Percentiles rank a stretch among this genome's conserved stretches.
Evolutionary conservation across 2,888 invertebrate species (phyloP).

Genomic region (Scrobipalpa costella): DNA sequence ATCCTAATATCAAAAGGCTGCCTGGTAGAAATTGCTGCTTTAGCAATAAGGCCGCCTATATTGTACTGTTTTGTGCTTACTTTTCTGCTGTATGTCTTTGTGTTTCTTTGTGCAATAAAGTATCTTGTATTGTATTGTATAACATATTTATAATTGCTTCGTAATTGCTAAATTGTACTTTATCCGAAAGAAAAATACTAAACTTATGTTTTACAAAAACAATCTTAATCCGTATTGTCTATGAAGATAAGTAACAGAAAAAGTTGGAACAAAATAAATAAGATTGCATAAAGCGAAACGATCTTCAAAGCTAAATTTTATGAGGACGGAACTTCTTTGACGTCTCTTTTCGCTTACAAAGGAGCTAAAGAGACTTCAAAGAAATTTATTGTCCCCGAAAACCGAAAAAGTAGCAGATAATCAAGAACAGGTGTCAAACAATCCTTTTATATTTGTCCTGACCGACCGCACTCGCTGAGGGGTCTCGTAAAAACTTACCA

Average conservation of each 20-base stretch:
- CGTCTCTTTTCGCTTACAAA: conserved; percentile 5
- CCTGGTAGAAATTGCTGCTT: no score
- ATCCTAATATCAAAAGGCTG: no score
- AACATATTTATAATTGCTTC: no score
- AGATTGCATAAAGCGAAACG: not conserved
- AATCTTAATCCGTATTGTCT: no score
- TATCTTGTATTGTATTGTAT: no score
- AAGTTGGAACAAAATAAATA: not conserved
- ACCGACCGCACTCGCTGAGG: conserved; percentile 66
- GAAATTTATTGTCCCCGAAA: conserved; percentile 14
- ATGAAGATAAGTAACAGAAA: not conserved
- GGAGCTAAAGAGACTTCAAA: conserved; percentile 6
- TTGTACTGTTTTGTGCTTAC: no score
- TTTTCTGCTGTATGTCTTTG: no score
- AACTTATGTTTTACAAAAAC: no score
- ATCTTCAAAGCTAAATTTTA: not conserved
- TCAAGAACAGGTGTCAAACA: conserved; percentile 68
- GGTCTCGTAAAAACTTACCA: conserved; percentile 78
- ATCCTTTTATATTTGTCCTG: conserved; percentile 68
- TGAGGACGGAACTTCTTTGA: not conserved
- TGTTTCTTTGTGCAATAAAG: no score
- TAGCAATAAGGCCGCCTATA: no score
- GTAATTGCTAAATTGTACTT: no score
- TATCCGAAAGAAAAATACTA: no score
- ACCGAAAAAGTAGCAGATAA: conserved; percentile 46